Percentiles rank a stretch among this genome's conserved stretches.
Conservation (phyloP, 92 coral and sea anemone genomes). For the Epizoanthus scotinus region DNA sequence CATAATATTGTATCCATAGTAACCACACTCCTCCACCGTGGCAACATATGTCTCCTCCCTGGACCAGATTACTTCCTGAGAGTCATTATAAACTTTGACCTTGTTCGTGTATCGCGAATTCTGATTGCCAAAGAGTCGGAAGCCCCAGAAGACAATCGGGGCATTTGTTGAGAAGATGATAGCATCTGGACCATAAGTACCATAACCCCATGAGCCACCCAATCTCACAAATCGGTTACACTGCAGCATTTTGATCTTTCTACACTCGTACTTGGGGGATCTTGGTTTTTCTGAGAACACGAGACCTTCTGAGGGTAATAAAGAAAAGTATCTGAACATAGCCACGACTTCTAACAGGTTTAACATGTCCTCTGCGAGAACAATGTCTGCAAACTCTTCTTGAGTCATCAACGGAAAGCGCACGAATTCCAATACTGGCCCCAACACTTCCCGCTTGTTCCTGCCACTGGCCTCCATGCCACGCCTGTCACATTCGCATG, state of each 20-base stretch:
- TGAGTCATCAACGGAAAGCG: conserved; percentile 38
- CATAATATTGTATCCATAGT: conserved; percentile 40
- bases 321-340: conserved; percentile 35
- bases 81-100: conserved; percentile 36
- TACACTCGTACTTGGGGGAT: conserved; percentile 27
- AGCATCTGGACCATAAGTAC: conserved; percentile 38
- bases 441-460: conserved; percentile 11
- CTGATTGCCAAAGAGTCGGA: conserved; percentile 38
- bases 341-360: conserved; percentile 29
- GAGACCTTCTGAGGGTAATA: conserved; percentile 5
- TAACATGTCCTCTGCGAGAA: conserved; percentile 23
- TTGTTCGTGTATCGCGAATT: conserved; percentile 23
- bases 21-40: conserved; percentile 40
- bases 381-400: conserved; percentile 27
- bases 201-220: conserved; percentile 41
- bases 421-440: not conserved
- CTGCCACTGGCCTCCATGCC: not conserved
- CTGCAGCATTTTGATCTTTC: conserved; percentile 29
- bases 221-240: conserved; percentile 33
- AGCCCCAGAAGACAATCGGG: conserved; percentile 36
- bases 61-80: conserved; percentile 38
- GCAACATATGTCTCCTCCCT: conserved; percentile 34
- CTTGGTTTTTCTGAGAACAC: conserved; percentile 23
- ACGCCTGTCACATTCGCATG: conserved; percentile 11
- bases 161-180: conserved; percentile 34